These are phyloP conservation scores for Rhadinocentrus ornatus DNA, from an alignment of 2,797 vertebrate species.

Conservation along the genomic window DNA sequence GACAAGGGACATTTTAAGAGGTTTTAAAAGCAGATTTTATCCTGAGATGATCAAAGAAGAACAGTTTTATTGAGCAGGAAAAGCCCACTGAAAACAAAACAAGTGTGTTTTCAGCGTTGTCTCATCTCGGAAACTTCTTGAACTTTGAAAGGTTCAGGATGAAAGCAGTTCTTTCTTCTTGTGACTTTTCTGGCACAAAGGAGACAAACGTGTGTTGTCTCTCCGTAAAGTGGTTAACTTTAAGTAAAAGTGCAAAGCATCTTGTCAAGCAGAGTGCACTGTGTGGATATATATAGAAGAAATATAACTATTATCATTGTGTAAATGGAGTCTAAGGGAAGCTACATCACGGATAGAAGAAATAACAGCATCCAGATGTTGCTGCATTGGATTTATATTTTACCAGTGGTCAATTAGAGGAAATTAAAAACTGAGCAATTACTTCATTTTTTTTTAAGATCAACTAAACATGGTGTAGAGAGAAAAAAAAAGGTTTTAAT, in stretches of 20 bases:
- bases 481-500: not conserved
- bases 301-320: conserved; percentile 31
- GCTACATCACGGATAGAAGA: not conserved
- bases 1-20: conserved; percentile 50
- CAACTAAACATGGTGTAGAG: not conserved
- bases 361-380: conserved; percentile 18
- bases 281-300: conserved; percentile 46
- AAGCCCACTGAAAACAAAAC: conserved; percentile 1
- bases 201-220: not conserved
- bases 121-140: conserved; percentile 1
- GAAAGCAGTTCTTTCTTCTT: not conserved
- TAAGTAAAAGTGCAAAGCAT: conserved; percentile 20
- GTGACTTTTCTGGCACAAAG: not conserved
- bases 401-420: not conserved
- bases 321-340: conserved; percentile 34
- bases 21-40: conserved; percentile 39
- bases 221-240: not conserved
- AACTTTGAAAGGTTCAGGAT: not conserved
- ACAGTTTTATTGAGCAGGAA: not conserved
- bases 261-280: conserved; percentile 54
- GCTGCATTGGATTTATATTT: conserved; percentile 8
- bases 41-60: conserved; percentile 34
- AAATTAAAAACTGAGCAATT: not conserved
- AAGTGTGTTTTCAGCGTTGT: not conserved
- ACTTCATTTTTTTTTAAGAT: not conserved